Conservation (phyloP, 64 coral and sea anemone genomes). For the Exaiptasia diaphana region DNA sequence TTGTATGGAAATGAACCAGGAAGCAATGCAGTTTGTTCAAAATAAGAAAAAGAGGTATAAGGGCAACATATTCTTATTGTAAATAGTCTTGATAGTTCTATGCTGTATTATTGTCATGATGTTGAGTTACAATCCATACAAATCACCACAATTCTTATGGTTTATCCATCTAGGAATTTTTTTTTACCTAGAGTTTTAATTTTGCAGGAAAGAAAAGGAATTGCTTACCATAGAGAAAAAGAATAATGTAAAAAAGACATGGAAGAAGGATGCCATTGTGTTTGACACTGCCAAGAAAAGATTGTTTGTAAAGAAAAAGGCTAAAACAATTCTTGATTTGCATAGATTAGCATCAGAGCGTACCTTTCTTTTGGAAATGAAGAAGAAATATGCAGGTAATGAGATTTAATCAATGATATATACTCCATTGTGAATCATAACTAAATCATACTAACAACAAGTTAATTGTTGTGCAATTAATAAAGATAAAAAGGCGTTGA, state of each 20-base stretch:
- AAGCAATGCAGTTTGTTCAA: too few relatives aligned
- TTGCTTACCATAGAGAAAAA: conserved; percentile 1
- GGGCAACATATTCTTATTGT: too few relatives aligned
- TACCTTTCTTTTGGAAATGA: conserved; percentile 28
- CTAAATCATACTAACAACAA: too few relatives aligned
- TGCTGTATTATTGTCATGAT: too few relatives aligned
- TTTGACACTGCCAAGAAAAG: conserved; percentile 1
- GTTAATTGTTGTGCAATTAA: too few relatives aligned
- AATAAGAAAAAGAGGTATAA: too few relatives aligned
- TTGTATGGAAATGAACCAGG: too few relatives aligned
- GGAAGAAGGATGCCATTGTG: neutral
- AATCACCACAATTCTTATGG: too few relatives aligned
- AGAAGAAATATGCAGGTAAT: conserved; percentile 48
- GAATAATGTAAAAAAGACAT: neutral
- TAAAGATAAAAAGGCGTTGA: too few relatives aligned
- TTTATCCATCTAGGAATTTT: too few relatives aligned
- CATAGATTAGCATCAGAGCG: conserved; percentile 28
- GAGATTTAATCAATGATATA: neutral
- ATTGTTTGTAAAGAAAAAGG: conserved; percentile 6
- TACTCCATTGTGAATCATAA: neutral
- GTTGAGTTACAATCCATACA: too few relatives aligned
- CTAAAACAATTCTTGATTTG: neutral
- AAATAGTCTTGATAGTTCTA: too few relatives aligned
- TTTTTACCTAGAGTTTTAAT: neutral
- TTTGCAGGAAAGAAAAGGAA: conserved; percentile 12